phyloP scores from a whole-genome alignment of 2,113 vertebrate genomes.

The Hystrix brachyura region DNA sequence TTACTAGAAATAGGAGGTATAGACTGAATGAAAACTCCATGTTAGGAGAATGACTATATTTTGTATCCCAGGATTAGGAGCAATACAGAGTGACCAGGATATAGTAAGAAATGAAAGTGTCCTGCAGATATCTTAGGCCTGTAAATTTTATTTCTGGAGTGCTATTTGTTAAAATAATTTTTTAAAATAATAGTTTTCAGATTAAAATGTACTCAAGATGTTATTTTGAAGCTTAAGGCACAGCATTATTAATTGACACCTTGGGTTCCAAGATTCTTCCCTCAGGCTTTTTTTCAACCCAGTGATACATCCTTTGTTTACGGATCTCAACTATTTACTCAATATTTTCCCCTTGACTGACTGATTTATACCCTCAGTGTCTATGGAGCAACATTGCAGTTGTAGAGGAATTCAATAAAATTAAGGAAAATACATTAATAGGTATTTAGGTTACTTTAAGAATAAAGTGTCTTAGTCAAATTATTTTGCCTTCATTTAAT shows the following conservation, averaged over 20 bases:
- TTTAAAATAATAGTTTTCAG: not conserved
- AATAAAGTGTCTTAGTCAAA: constrained; percentile 28
- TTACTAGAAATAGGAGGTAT: not conserved
- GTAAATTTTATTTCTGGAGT: not conserved
- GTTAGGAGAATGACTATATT: not conserved
- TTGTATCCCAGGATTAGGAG: not conserved
- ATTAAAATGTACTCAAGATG: not conserved
- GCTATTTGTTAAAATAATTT: not conserved
- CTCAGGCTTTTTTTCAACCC: not conserved
- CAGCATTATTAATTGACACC: not conserved
- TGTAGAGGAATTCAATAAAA: constrained; percentile 2
- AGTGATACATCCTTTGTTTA: not conserved
- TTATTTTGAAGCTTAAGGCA: not conserved
- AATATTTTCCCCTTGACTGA: not conserved
- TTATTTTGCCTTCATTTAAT: not conserved
- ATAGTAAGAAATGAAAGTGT: not conserved
- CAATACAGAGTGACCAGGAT: not conserved
- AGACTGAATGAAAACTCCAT: not conserved
- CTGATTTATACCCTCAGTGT: not conserved
- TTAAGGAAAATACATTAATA: not conserved
- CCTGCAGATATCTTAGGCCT: not conserved
- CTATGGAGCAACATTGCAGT: not conserved
- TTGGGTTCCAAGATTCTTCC: not conserved
- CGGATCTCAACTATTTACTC: not conserved
- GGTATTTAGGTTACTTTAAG: not conserved